Base-by-base conservation (phyloP, 64 coral and sea anemone genomes). In the Anthopleura sola region DNA sequence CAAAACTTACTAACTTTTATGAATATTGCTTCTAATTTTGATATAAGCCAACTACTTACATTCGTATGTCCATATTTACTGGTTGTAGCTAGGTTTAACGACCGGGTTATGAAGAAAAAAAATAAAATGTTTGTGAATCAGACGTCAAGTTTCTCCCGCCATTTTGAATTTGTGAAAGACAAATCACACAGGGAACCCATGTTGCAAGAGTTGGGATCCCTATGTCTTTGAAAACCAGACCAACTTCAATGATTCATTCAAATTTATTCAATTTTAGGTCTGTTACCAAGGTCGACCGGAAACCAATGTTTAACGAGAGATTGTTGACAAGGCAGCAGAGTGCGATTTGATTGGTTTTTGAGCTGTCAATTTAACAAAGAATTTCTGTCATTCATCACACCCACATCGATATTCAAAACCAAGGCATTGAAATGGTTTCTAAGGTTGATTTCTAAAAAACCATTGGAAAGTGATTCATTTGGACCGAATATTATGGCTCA, bases 101-200 rank as follows among this genome's bases (percentile, higher is more conserved):
- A 54, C 20, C 33, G 51, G 23, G 24, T 54, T 18, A 83, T 56
- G 49, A 33, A 24, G 20, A 21, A 16, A 83, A 19, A 81, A 9
- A 4, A 37, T 7, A 53, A 38, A 46, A 49, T 48, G n/a, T 49
- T 48, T 53, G 2, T 32, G 24, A 37, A 3, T 57, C 51, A 38
- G 32, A 53, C 46, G 16, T 49, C 80, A 37, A 18, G 10, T 44
- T 51, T 60, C 82, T 83, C 82, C 51, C 82, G 50, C 82, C 82
- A 83, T 83, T 83, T 83, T 83, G 82, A 38, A 83, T 83, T 83
- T 57, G 2, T 31, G n/a, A 71, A 34, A 20, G 34, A 71, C 2
- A 29, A 71, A 28, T 71, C 29, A 62, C 31, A 71, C 66, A 71
- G 66, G 66, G 66, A 71, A 28, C 66, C 66, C 66, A 71, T 44